Base-by-base conservation (phyloP, 37 sponge, comb jelly and placozoan species). In the Axinella damicornis region DNA sequence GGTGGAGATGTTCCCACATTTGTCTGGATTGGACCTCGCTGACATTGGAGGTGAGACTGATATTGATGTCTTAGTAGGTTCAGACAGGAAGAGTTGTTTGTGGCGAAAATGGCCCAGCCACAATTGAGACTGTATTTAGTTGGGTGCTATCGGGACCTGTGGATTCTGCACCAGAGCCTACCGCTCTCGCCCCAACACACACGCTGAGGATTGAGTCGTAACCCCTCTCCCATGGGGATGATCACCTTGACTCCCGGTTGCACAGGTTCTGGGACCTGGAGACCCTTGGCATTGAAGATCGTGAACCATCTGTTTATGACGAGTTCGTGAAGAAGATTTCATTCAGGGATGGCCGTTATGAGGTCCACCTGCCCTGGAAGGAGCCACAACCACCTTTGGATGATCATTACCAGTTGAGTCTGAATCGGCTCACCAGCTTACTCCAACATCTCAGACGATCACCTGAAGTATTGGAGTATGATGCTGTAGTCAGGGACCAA, bases 111-210 rank as follows among this genome's bases (percentile, higher is more conserved):
- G 86, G 86, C n/a, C 70, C 86, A 0, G 61, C 21, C 6, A 71
- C 86, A 17, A 77, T 85, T 54, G 36, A 62, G 6, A 85, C 86
- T 0, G 77, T 69, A 40, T 19, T 69, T 22, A 62, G 86, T 22
- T 85, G 78, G 86, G 70, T 83, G 0, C 74, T 85, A 19, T 74
- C 85, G 20, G 85, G 85, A 19, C 85, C 85, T 65, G 64, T 62
- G 0, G 31, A 32, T n/a, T 31, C 20, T 21, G n/a, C 56, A 53
- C 21, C 69, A 64, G 63, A 35, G 34, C 65, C 68, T 79, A 2
- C 5, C 55, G 4, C 33, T 83, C 57, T 69, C 82, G 14, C 25
- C 75, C 34, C 25, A 57, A 19, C 82, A 81, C 71, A 33, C 71
- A 32, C 82, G 55, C 56, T 31, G 73, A 37, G 46, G 35, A 46